Percentiles rank a stretch among this genome's conserved stretches.
Conservation (phyloP, 1,140 invertebrate species). For the Hycleus cichorii region DNA sequence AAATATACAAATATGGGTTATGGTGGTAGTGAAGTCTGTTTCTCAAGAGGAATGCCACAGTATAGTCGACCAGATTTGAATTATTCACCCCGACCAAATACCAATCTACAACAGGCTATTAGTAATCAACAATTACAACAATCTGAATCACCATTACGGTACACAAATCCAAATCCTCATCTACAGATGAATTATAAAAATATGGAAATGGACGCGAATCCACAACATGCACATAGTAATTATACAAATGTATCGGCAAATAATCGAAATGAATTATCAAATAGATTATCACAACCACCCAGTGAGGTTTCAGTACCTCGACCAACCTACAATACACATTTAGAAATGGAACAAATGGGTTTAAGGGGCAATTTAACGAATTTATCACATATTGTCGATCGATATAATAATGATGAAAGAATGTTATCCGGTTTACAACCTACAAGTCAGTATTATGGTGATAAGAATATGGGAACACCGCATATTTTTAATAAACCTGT, state of each 20-base stretch:
- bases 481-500: slow-evolving; percentile 48
- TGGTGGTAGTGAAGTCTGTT: slow-evolving; percentile 27
- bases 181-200: slow-evolving; percentile 20
- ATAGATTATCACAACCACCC: slow-evolving; percentile 7
- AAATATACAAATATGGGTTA: slow-evolving; percentile 40
- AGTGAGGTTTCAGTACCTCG: slow-evolving; percentile 23
- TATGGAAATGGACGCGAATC: slow-evolving; percentile 14
- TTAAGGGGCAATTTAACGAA: slow-evolving; percentile 47
- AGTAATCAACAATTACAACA: slow-evolving; percentile 17
- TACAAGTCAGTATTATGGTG: slow-evolving; percentile 38
- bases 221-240: slow-evolving; percentile 9
- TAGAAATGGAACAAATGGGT: slow-evolving; percentile 33
- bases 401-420: slow-evolving; percentile 49
- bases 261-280: slow-evolving; percentile 1
- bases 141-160: slow-evolving; percentile 11
- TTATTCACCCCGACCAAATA: slow-evolving; percentile 20
- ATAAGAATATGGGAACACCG: slow-evolving; percentile 45
- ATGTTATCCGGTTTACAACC: slow-evolving; percentile 41
- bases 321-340: slow-evolving; percentile 26
- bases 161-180: slow-evolving; percentile 12
- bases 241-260: slow-evolving; percentile 1
- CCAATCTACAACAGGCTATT: slow-evolving; percentile 16
- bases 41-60: slow-evolving; percentile 25
- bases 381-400: slow-evolving; percentile 53
- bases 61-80: slow-evolving; percentile 22